Base-by-base conservation (phyloP, 2,113 vertebrate genomes). In the Cephalopterus ornatus region DNA sequence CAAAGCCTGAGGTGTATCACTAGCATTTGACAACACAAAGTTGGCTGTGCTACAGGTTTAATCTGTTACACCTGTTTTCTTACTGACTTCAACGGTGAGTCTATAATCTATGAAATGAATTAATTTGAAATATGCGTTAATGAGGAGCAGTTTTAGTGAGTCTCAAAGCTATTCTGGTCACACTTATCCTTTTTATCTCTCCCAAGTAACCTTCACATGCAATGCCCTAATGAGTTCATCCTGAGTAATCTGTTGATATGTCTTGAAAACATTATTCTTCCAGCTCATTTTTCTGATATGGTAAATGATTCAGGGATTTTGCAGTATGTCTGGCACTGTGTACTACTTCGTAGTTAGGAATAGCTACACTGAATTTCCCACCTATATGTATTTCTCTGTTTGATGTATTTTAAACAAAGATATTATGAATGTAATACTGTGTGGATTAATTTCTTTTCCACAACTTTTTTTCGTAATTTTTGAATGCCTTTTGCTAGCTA, bases 91-190 rank as follows among this genome's bases (percentile, higher is more conserved):
- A 55, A 0, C 66, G 24, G 19, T 88, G 35, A 84, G 37, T 70
- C 35, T 89, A 3, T 65, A 73, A 5, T 74, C 35, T 82, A 5
- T 70, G 59, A 88, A 88, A 67, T 39, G 2, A 16, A 52, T 88
- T 71, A 55, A 72, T 88, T 75, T 88, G 35, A 92, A 96, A 46
- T 92, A 35, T 2, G 11, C 83, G 49, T 85, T 92, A 96, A 75
- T 75, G 71, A 93, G 66, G 24, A 67, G 8, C 26, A 78, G 35
- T 92, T 93, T 67, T 80, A 61, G 5, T 39, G 30, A 78, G 9
- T 81, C 56, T 56, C 24, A 67, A 1, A 49, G 81, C 52, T 71
- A 4, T 93, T 63, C 20, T n/a, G 13, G 42, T 78, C 14, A 20
- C 35, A 50, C 13, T 62, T 92, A 59, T 5, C 33, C 19, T 78